These are phyloP conservation scores for Apocheima hispidaria DNA, from an alignment of 2,888 invertebrate species.

Conservation along the genomic window DNA sequence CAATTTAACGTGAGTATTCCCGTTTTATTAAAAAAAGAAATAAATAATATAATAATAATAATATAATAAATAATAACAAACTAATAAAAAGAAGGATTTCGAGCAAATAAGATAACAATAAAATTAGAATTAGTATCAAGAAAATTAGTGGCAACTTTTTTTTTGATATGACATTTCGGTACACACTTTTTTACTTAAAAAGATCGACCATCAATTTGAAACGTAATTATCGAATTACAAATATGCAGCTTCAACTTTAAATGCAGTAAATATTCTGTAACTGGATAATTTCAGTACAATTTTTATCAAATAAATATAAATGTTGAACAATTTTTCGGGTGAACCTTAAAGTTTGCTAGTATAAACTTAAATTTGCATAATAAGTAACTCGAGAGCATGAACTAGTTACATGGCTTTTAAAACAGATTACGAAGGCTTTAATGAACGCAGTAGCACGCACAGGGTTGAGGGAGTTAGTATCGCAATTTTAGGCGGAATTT, in stretches of 20 bases:
- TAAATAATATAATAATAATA: no score
- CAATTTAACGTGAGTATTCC: no score
- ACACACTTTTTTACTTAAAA: neutral
- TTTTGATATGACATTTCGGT: no score
- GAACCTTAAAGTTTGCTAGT: slow-evolving; percentile 7
- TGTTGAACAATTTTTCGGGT: slow-evolving; percentile 6
- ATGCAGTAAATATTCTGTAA: neutral
- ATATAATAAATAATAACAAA: no score
- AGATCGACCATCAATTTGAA: neutral
- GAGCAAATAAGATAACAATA: neutral
- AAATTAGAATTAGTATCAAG: neutral
- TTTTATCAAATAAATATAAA: slow-evolving; percentile 11
- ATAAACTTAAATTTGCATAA: slow-evolving; percentile 34
- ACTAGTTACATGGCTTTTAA: slow-evolving; percentile 56
- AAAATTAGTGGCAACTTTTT: neutral
- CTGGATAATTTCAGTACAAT: slow-evolving; percentile 7
- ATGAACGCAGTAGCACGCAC: slow-evolving; percentile 63
- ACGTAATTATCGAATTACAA: neutral
- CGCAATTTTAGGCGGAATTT: neutral
- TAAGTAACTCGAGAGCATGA: slow-evolving; percentile 42
- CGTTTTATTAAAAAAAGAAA: no score
- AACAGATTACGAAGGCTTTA: slow-evolving; percentile 54
- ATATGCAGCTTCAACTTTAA: neutral
- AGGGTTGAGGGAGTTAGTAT: slow-evolving; percentile 23
- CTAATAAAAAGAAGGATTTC: neutral